Evolutionary conservation across 2,797 vertebrate species (phyloP).

Genomic region (Triplophysa yarkandensis): DNA sequence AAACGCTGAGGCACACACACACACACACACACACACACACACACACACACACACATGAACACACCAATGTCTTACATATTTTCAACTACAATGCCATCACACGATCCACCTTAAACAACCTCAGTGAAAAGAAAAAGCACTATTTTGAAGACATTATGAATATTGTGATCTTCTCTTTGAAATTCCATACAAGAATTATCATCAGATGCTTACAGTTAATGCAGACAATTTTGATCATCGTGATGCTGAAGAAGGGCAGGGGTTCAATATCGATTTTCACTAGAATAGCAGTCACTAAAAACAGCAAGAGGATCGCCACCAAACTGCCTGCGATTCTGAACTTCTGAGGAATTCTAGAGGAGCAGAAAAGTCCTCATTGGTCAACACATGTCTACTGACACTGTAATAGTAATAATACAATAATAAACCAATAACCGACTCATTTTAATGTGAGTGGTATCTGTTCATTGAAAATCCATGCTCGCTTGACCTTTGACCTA

Average conservation of each 20-base stretch:
- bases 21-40: conserved; percentile 20
- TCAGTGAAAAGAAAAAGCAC: too few species aligned
- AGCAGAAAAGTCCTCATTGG: background rate
- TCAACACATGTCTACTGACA: too few species aligned
- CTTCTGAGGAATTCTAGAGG: conserved; percentile 76
- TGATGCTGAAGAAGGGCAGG: conserved; percentile 82
- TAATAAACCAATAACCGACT: background rate
- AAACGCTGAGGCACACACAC: conserved; percentile 65
- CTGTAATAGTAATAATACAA: background rate
- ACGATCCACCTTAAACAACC: too few species aligned
- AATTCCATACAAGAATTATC: too few species aligned
- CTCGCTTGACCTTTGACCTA: too few species aligned
- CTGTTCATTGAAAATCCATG: background rate
- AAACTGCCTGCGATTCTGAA: conserved; percentile 84
- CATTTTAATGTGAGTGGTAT: background rate
- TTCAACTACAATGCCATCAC: too few species aligned
- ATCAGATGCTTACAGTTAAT: conserved; percentile 83
- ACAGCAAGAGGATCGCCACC: conserved; percentile 80
- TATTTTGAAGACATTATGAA: too few species aligned
- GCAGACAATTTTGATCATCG: conserved; percentile 87
- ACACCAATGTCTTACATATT: too few species aligned
- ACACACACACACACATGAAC: too few species aligned
- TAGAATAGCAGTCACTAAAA: conserved; percentile 79
- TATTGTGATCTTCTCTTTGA: too few species aligned
- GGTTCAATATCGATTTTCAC: conserved; percentile 79